phyloP scores from a whole-genome alignment of 2,888 invertebrate genomes.

The Willowsia nigromaculata region DNA sequence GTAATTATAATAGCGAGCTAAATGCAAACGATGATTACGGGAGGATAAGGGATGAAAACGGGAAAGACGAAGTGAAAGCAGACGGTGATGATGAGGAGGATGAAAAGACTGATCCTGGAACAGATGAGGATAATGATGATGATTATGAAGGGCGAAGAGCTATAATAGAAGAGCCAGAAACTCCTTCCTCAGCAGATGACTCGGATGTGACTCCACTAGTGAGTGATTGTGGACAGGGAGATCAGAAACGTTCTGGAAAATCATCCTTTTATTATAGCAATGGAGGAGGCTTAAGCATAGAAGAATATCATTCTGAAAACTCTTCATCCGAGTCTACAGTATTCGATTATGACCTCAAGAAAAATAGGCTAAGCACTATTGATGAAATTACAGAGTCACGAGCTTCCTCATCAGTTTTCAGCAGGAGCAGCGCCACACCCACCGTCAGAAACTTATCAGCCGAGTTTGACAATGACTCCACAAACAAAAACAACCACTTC shows the following conservation, averaged over 20 bases:
- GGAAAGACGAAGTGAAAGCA: neutral
- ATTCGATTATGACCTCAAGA: conserved; percentile 65
- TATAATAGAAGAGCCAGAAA: conserved; percentile 78
- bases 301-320: conserved; percentile 76
- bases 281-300: conserved; percentile 71
- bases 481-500: neutral
- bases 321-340: conserved; percentile 63
- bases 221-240: conserved; percentile 60
- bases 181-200: conserved; percentile 74
- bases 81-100: conserved; percentile 79
- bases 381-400: conserved; percentile 77
- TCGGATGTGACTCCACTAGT: conserved; percentile 74
- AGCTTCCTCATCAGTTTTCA: conserved; percentile 67
- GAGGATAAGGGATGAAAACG: conserved; percentile 13
- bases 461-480: conserved; percentile 36
- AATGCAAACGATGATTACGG: conserved; percentile 61
- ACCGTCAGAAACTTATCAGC: conserved; percentile 53
- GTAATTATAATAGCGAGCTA: conserved; percentile 70
- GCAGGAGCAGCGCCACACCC: conserved; percentile 11
- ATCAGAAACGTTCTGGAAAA: conserved; percentile 53
- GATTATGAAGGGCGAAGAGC: conserved; percentile 72
- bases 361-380: conserved; percentile 77
- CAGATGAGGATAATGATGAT: conserved; percentile 73
- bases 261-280: conserved; percentile 57
- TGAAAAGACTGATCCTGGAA: conserved; percentile 75